These are phyloP conservation scores for Crypturellus undulatus DNA, from an alignment of 2,113 vertebrate genomes.

Conservation along the genomic window DNA sequence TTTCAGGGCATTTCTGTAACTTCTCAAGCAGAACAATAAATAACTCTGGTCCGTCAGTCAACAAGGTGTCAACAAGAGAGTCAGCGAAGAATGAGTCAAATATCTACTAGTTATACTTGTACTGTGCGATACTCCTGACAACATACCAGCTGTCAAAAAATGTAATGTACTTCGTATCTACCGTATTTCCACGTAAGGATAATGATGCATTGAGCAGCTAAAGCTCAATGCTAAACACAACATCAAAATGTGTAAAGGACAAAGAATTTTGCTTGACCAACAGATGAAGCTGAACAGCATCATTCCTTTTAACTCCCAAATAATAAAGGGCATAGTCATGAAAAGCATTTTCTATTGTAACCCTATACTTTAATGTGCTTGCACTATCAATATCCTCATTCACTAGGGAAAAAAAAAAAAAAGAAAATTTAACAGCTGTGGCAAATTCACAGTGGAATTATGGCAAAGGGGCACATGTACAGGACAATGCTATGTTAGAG, in stretches of 20 bases:
- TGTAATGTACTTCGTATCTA: not conserved
- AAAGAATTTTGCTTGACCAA: not conserved
- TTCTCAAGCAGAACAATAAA: conserved; percentile 34
- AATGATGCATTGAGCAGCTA: not conserved
- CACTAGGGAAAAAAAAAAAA: not conserved
- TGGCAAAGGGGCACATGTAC: not conserved
- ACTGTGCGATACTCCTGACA: not conserved
- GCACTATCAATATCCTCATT: not conserved
- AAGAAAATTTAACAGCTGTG: not conserved
- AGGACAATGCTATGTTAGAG: not conserved
- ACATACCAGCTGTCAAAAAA: not conserved
- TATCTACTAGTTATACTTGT: not conserved
- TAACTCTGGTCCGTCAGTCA: not conserved
- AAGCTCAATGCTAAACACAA: not conserved
- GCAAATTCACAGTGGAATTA: not conserved
- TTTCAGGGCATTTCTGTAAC: conserved; percentile 37
- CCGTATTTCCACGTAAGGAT: not conserved
- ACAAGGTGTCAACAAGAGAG: not conserved
- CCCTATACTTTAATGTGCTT: not conserved
- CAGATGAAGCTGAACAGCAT: not conserved
- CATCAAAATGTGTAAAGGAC: not conserved
- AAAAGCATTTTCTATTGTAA: not conserved
- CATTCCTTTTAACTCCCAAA: not conserved
- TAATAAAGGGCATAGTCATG: not conserved
- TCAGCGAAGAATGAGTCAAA: conserved; percentile 28